phyloP scores from a whole-genome alignment of 2,113 vertebrate genomes.

The Lipotes vexillifer region DNA sequence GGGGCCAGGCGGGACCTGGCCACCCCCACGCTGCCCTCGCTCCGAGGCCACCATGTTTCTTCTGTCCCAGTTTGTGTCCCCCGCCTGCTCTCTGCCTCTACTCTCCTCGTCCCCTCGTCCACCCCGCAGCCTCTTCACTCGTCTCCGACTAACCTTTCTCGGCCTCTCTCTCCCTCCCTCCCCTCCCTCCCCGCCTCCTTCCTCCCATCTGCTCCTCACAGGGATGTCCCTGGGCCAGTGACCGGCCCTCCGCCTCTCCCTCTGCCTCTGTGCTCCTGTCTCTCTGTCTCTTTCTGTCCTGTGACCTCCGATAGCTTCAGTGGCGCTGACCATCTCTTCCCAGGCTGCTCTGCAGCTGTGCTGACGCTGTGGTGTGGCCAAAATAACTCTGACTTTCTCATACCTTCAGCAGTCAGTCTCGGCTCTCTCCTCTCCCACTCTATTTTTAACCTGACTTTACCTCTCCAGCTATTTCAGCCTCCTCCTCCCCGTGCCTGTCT shows the following conservation, averaged over 20 bases:
- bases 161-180: constrained; percentile 41
- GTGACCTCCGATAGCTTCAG: constrained; percentile 56
- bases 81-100: constrained; percentile 78
- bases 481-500: constrained; percentile 64
- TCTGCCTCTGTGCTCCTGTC: constrained; percentile 52
- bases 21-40: constrained; percentile 39
- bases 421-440: constrained; percentile 40
- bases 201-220: constrained; percentile 72
- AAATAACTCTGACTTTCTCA: constrained; percentile 62
- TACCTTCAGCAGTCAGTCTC: constrained; percentile 55
- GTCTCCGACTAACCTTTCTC: constrained; percentile 67
- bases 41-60: constrained; percentile 53
- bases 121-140: constrained; percentile 53
- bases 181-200: constrained; percentile 54
- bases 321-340: constrained; percentile 43
- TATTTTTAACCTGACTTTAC: constrained; percentile 80
- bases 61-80: constrained; percentile 52
- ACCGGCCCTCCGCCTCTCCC: constrained; percentile 61
- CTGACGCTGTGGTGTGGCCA: constrained; percentile 56
- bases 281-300: constrained; percentile 48
- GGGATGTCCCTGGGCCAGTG: constrained; percentile 62
- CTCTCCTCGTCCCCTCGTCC: constrained; percentile 64
- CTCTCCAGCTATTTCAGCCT: constrained; percentile 77
- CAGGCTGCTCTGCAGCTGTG: constrained; percentile 70
- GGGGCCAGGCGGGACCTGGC: background rate